phyloP scores from a whole-genome alignment of 2,113 vertebrate genomes.

The Prunella fulvescens region DNA sequence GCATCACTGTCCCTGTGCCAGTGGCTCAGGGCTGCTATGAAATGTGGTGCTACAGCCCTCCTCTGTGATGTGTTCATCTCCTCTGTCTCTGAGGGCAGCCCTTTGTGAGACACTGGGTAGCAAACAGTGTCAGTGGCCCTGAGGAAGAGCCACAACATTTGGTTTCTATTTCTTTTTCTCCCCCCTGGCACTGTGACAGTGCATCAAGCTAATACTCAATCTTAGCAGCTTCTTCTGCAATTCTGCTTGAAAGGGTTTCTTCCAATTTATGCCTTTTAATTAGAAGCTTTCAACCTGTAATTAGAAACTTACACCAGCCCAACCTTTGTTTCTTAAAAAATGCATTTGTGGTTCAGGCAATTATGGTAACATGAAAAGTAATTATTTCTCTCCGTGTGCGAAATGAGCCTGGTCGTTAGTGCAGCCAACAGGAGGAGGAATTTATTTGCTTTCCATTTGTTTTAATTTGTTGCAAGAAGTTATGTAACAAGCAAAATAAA shows the following conservation, averaged over 20 bases:
- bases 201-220: neutral
- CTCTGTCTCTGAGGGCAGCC: neutral
- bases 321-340: constrained; percentile 62
- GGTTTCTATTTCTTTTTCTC: neutral
- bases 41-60: neutral
- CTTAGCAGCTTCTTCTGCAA: neutral
- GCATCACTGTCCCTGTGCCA: neutral
- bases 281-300: constrained; percentile 65
- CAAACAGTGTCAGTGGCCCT: neutral
- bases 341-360: constrained; percentile 56
- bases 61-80: neutral
- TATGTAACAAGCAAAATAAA: neutral
- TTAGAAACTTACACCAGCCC: constrained; percentile 62
- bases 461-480: neutral
- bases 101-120: neutral
- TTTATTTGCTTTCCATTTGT: neutral
- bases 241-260: constrained; percentile 34
- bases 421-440: neutral
- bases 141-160: fast-evolving
- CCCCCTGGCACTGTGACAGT: neutral
- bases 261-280: constrained; percentile 64
- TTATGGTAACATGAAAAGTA: constrained; percentile 60
- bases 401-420: neutral
- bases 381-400: constrained; percentile 38
- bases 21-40: neutral